These are phyloP conservation scores for Leptogaster cylindrica DNA, from an alignment of 2,888 invertebrate genomes.

Conservation along the genomic window DNA sequence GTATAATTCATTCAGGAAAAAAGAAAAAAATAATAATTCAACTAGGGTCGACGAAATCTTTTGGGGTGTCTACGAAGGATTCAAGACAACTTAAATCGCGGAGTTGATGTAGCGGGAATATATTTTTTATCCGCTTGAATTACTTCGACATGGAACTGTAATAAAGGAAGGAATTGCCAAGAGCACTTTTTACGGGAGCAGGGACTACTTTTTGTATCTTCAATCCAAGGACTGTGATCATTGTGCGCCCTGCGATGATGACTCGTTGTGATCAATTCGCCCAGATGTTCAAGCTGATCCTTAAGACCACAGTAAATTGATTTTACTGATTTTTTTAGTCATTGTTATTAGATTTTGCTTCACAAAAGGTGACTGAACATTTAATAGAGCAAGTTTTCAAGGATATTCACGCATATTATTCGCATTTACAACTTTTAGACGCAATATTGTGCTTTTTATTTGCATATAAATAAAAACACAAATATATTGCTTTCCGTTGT, in stretches of 20 bases:
- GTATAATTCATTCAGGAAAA: no score
- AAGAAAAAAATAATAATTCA: no score
- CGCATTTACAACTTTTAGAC: no score
- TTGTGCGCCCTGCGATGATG: neutral
- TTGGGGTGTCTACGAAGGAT: neutral
- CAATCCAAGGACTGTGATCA: neutral
- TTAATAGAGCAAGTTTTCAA: no score
- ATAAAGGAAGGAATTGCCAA: conserved; percentile 6
- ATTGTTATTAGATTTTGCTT: no score
- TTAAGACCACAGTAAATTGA: conserved; percentile 16
- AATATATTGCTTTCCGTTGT: no score
- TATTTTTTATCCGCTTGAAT: conserved; percentile 6
- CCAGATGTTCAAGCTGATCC: conserved; percentile 24
- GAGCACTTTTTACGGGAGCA: conserved; percentile 6
- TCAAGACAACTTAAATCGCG: neutral
- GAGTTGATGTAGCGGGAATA: conserved; percentile 9
- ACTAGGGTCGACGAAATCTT: conserved; percentile 4
- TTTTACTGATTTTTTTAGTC: conserved; percentile 7
- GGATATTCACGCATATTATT: no score
- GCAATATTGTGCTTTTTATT: no score
- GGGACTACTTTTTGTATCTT: neutral
- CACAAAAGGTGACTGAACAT: no score
- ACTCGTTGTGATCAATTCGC: neutral
- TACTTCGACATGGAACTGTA: conserved; percentile 10
- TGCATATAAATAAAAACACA: no score